Conservation (phyloP, 2,113 vertebrate genomes). For the Gymnocephalus cernua region DNA sequence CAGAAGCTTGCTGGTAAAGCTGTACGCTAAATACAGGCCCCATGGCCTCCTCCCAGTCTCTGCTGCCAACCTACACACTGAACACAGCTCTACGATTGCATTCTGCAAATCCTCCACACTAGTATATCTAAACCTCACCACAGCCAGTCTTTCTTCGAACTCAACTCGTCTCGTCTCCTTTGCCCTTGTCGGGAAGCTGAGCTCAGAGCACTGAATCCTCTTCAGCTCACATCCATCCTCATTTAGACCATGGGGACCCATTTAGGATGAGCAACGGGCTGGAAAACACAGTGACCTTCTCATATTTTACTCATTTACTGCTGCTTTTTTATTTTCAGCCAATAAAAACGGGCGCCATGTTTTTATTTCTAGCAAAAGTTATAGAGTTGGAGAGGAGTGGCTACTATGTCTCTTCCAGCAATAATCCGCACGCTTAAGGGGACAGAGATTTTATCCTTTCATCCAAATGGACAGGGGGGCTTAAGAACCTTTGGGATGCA, state of each 20-base stretch:
- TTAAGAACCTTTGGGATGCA: slow-evolving; percentile 40
- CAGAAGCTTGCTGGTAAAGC: slow-evolving; percentile 38
- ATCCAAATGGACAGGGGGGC: slow-evolving; percentile 16
- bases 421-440: slow-evolving; percentile 25
- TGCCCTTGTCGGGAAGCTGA: slow-evolving; percentile 60
- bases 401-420: neutral
- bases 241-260: slow-evolving; percentile 68
- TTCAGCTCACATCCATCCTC: slow-evolving; percentile 74
- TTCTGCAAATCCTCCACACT: slow-evolving; percentile 51
- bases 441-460: slow-evolving; percentile 25
- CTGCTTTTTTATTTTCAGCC: slow-evolving; percentile 61
- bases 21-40: slow-evolving; percentile 32
- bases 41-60: slow-evolving; percentile 41
- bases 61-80: slow-evolving; percentile 26
- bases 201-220: slow-evolving; percentile 65
- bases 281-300: slow-evolving; percentile 80
- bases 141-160: slow-evolving; percentile 33
- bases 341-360: slow-evolving; percentile 36
- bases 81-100: slow-evolving; percentile 29
- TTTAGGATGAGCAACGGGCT: slow-evolving; percentile 74
- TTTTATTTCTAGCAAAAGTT: slow-evolving; percentile 50
- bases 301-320: slow-evolving; percentile 72
- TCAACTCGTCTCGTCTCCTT: slow-evolving; percentile 41
- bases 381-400: slow-evolving; percentile 21
- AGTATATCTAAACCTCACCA: slow-evolving; percentile 34